Conservation (phyloP, 2,797 vertebrate genomes). For the Coendou prehensilis region DNA sequence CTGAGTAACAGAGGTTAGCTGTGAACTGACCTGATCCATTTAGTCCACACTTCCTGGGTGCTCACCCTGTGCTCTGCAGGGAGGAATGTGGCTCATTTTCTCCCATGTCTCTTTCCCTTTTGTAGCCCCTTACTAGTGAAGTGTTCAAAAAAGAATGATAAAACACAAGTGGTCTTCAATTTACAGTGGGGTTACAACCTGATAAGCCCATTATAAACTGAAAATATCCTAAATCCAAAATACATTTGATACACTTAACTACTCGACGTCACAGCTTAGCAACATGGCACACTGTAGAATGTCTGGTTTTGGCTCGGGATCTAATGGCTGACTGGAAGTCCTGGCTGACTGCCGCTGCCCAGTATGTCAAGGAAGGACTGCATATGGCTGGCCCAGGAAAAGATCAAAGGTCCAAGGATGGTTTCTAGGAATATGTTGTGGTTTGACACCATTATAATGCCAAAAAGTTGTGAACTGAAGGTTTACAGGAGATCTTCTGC, state of each 20-base stretch:
- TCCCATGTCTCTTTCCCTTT: not conserved
- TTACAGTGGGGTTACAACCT: not conserved
- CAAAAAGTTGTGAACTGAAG: not conserved
- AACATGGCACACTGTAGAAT: not conserved
- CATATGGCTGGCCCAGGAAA: no score
- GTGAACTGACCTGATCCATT: not conserved
- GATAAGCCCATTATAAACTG: not conserved
- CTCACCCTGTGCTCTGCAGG: not conserved
- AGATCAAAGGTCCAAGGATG: not conserved
- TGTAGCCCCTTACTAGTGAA: accelerated
- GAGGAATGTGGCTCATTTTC: not conserved
- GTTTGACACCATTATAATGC: not conserved
- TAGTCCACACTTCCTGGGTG: not conserved
- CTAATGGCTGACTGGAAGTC: not conserved
- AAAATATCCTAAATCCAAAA: not conserved
- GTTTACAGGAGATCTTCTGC: not conserved
- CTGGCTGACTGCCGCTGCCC: not conserved
- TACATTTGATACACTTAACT: not conserved
- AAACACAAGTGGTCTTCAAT: not conserved
- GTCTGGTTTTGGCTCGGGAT: not conserved
- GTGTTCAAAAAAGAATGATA: not conserved
- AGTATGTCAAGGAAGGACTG: not conserved
- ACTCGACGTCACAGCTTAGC: not conserved
- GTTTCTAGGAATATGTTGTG: not conserved
- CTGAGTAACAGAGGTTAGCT: not conserved